phyloP scores from a whole-genome alignment of 2,888 invertebrate genomes.

The Hyposoter didymator region DNA sequence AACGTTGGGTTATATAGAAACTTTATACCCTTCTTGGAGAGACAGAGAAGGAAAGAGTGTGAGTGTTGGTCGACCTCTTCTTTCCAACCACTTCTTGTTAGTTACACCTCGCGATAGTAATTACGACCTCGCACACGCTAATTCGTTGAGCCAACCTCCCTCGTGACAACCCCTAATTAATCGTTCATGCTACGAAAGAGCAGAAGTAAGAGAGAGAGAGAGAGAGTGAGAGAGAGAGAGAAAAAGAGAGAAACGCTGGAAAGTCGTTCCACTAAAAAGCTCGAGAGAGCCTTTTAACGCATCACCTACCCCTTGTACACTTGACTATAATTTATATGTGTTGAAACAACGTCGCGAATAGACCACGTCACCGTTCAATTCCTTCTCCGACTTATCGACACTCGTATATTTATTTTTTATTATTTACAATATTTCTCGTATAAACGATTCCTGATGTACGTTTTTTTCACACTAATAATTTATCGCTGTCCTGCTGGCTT shows the following conservation, averaged over 20 bases:
- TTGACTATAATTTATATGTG: slow-evolving; percentile 1
- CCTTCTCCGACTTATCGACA: not conserved
- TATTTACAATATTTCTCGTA: not conserved
- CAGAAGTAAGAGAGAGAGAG: slow-evolving; percentile 4
- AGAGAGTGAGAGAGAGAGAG: slow-evolving; percentile 5
- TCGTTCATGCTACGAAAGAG: slow-evolving; percentile 37
- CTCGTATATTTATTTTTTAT: not conserved
- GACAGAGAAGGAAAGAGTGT: not conserved
- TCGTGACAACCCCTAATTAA: slow-evolving; percentile 63
- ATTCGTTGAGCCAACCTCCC: slow-evolving; percentile 55
- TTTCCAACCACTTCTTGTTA: slow-evolving; percentile 54
- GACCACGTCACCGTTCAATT: slow-evolving; percentile 39
- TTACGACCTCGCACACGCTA: slow-evolving; percentile 57
- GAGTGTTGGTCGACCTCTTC: slow-evolving; percentile 38
- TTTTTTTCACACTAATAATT: not conserved
- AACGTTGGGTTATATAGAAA: slow-evolving; percentile 52
- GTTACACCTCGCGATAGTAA: slow-evolving; percentile 58
- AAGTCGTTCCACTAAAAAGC: slow-evolving; percentile 48
- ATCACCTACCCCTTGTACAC: not conserved
- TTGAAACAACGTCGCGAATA: not conserved
- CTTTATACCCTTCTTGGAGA: slow-evolving; percentile 37
- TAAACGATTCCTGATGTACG: not conserved
- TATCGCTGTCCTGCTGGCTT: not conserved
- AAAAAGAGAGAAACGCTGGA: slow-evolving; percentile 44
- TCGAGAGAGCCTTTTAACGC: slow-evolving; percentile 30